These are phyloP conservation scores for Batillaria attramentaria DNA, from an alignment of 1,140 invertebrate species.

Conservation along the genomic window DNA sequence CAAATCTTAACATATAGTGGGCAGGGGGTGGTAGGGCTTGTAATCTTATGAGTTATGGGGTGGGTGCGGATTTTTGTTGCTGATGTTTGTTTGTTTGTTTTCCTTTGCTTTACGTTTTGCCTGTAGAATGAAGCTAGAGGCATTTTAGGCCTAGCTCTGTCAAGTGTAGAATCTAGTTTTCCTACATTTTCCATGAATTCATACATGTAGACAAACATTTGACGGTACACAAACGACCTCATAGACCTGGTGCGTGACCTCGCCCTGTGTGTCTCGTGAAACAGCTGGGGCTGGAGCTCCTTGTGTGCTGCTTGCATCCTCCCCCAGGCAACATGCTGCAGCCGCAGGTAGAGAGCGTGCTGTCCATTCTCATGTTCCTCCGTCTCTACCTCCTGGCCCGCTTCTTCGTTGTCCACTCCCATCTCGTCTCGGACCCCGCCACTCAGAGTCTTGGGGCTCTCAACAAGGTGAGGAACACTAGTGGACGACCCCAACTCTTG, in stretches of 20 bases:
- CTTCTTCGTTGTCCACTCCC: slow-evolving; percentile 69
- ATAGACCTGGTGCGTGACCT: slow-evolving; percentile 26
- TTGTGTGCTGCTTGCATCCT: slow-evolving; percentile 63
- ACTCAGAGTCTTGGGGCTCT: slow-evolving; percentile 70
- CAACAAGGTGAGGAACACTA: slow-evolving; percentile 61
- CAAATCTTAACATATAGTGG: too few relatives aligned
- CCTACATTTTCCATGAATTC: neutral
- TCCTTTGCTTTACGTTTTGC: too few relatives aligned
- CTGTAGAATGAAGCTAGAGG: too few relatives aligned
- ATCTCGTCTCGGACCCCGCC: slow-evolving; percentile 65
- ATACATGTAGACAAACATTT: neutral
- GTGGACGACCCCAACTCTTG: too few relatives aligned
- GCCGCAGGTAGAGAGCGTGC: slow-evolving; percentile 65
- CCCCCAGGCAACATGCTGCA: slow-evolving; percentile 58
- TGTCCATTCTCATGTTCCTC: slow-evolving; percentile 70
- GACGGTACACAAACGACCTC: neutral
- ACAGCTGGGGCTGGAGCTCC: slow-evolving; percentile 55
- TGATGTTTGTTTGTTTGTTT: too few relatives aligned
- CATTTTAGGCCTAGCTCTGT: slow-evolving; percentile 37
- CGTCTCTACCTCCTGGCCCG: slow-evolving; percentile 66
- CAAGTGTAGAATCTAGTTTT: neutral
- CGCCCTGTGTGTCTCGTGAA: slow-evolving; percentile 3
- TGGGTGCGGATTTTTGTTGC: too few relatives aligned
- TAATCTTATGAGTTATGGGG: too few relatives aligned
- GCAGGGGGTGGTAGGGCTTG: too few relatives aligned